These are phyloP conservation scores for Coturnix japonica DNA, from an alignment of 2,113 vertebrate genomes.

Conservation along the genomic window DNA sequence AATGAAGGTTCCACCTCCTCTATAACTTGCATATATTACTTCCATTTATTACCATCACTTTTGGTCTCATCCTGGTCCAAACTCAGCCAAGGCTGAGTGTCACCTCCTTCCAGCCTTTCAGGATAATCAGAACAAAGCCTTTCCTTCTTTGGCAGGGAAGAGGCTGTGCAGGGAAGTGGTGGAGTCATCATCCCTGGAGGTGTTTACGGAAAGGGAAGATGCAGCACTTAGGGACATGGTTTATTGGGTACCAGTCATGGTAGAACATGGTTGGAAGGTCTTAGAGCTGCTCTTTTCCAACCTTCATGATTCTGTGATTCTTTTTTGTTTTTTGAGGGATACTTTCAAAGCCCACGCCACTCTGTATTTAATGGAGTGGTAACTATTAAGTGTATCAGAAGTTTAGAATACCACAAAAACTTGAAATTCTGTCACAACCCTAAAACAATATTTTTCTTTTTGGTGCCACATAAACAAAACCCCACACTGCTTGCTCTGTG, in stretches of 20 bases:
- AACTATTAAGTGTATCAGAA: slow-evolving; percentile 11
- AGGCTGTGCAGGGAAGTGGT: too few species aligned
- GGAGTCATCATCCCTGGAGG: too few species aligned
- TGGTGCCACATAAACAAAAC: slow-evolving; percentile 43
- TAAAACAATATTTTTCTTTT: slow-evolving; percentile 53
- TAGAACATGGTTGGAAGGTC: too few species aligned
- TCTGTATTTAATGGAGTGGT: not conserved
- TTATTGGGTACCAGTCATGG: not conserved
- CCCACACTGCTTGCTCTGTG: slow-evolving; percentile 36
- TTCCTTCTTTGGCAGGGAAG: not conserved
- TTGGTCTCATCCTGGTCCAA: not conserved
- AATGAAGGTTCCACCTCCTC: not conserved
- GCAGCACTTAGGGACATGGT: too few species aligned
- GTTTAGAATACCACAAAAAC: not conserved
- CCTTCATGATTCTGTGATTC: too few species aligned
- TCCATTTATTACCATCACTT: not conserved
- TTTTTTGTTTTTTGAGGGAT: not conserved
- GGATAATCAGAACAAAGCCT: not conserved
- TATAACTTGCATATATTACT: not conserved
- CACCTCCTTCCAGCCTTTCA: not conserved
- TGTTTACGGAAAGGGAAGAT: too few species aligned
- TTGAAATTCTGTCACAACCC: slow-evolving; percentile 33
- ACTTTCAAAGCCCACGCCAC: not conserved
- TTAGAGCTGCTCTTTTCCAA: too few species aligned
- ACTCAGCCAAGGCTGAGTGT: not conserved